Conservation (phyloP, 2,888 invertebrate species). For the Drosophila eohydei region DNA sequence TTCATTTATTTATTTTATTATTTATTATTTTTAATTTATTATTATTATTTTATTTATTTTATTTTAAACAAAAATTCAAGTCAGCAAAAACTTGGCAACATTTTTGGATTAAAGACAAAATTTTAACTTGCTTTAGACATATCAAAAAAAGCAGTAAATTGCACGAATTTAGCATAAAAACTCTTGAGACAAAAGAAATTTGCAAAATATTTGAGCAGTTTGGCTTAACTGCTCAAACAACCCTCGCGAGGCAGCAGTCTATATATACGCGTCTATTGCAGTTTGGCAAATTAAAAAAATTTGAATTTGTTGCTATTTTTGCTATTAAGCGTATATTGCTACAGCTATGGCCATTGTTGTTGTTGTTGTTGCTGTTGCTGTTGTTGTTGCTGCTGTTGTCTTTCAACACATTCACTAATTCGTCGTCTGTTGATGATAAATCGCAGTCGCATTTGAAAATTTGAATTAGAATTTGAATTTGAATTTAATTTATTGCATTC, state of each 20-base stretch:
- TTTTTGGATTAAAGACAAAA: no score
- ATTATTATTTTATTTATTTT: no score
- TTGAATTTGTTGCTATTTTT: conserved; percentile 67
- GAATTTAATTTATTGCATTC: conserved; percentile 60
- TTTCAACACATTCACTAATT: conserved; percentile 46
- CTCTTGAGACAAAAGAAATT: not conserved
- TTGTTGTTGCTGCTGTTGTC: conserved; percentile 8
- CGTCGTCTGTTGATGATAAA: conserved; percentile 13
- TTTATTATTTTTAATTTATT: no score
- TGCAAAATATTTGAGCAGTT: no score
- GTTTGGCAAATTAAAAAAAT: conserved; percentile 74
- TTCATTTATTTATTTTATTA: no score
- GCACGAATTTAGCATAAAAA: not conserved
- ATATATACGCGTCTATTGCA: conserved; percentile 12
- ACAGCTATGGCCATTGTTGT: conserved; percentile 5
- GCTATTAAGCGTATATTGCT: conserved; percentile 48
- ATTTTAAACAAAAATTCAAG: not conserved
- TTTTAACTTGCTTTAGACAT: no score
- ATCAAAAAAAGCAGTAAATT: no score
- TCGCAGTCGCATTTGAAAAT: conserved; percentile 61
- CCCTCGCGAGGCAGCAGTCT: conserved; percentile 13
- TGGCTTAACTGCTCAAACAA: conserved; percentile 10
- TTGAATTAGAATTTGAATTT: conserved; percentile 17
- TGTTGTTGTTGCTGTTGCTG: conserved; percentile 18
- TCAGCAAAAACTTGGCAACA: no score